phyloP scores from a whole-genome alignment of 2,888 invertebrate species.

The Tenthredo notha region DNA sequence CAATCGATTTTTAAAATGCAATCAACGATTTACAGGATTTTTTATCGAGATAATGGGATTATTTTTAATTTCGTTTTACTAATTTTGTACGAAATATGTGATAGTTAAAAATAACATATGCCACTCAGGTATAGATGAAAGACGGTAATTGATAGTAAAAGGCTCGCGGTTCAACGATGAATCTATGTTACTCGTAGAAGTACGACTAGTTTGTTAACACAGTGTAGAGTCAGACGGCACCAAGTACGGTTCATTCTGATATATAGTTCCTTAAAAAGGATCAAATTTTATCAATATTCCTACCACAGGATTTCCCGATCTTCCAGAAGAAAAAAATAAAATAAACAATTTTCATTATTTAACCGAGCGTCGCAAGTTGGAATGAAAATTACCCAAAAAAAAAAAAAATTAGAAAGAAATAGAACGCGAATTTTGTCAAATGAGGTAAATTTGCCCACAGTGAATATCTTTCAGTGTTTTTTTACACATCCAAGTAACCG shows the following conservation, averaged over 20 bases:
- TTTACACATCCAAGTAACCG: not conserved
- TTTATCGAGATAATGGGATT: no score
- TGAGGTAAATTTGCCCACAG: not conserved
- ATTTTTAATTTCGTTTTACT: not conserved
- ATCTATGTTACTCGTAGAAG: not conserved
- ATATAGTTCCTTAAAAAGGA: not conserved
- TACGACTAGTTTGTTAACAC: slow-evolving; percentile 13
- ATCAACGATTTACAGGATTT: no score
- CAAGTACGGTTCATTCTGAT: slow-evolving; percentile 43
- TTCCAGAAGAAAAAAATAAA: no score
- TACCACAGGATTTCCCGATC: not conserved
- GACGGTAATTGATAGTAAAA: slow-evolving; percentile 20
- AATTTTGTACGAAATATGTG: not conserved
- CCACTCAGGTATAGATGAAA: not conserved
- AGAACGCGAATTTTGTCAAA: not conserved
- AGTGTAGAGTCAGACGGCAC: slow-evolving; percentile 47
- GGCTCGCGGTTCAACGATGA: not conserved
- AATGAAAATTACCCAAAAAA: not conserved
- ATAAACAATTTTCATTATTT: not conserved
- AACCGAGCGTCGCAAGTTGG: not conserved
- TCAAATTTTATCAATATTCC: not conserved
- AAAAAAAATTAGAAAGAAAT: not conserved
- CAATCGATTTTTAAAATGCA: no score
- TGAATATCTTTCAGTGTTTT: not conserved
- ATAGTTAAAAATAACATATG: not conserved